Evolutionary conservation across 2,888 invertebrate genomes (phyloP).

Genomic region (Melanostoma scalare): DNA sequence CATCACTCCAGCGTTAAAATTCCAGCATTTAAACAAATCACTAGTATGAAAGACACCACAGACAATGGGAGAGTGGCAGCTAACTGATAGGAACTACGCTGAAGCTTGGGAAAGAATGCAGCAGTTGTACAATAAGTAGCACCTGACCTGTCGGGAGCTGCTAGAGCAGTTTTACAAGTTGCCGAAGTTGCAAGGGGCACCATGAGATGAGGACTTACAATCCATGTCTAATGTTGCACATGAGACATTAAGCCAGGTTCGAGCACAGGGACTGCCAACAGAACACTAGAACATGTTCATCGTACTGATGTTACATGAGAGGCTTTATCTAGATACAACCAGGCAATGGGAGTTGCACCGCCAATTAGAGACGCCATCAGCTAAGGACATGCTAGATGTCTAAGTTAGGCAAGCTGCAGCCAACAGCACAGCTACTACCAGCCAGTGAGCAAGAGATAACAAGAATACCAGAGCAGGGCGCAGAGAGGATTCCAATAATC

Average conservation of each 20-base stretch:
- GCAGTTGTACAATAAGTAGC: neutral
- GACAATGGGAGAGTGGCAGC: neutral
- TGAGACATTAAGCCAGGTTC: neutral
- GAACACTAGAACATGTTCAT: constrained; percentile 41
- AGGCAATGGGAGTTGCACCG: constrained; percentile 19
- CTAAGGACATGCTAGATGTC: constrained; percentile 3
- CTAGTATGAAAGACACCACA: no score
- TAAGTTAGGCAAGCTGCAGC: neutral
- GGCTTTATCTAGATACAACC: neutral
- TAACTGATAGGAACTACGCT: neutral
- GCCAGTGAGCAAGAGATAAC: neutral
- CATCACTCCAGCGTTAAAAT: neutral
- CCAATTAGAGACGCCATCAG: constrained; percentile 2
- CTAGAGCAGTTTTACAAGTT: neutral
- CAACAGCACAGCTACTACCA: neutral
- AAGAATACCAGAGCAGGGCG: neutral
- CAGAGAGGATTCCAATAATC: neutral
- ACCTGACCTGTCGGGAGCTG: neutral
- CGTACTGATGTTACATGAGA: constrained; percentile 39
- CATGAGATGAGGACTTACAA: neutral
- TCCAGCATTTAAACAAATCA: neutral
- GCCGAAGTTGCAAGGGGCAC: neutral
- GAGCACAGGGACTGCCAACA: constrained; percentile 1
- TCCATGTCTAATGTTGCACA: neutral
- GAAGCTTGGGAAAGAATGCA: neutral